Conservation (phyloP, 1,140 invertebrate genomes). For the Procambarus clarkii region DNA sequence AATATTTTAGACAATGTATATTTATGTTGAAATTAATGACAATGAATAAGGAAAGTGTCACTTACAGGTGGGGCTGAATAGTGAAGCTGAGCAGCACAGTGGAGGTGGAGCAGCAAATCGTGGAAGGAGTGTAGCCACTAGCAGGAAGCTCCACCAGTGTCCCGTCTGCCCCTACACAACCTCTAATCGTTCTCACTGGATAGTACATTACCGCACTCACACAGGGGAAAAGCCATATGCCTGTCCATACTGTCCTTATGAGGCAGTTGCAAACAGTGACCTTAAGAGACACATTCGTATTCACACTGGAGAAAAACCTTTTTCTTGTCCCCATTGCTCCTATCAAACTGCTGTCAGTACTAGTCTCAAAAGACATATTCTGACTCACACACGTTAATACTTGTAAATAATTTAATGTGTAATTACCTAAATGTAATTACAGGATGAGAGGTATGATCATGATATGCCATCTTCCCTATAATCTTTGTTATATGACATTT, state of each 20-base stretch:
- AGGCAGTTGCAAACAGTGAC: constrained; percentile 5
- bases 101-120: not conserved
- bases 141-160: constrained; percentile 7
- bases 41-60: constrained; percentile 28
- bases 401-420: no score
- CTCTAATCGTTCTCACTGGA: not conserved
- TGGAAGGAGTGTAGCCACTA: not conserved
- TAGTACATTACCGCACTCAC: constrained; percentile 23
- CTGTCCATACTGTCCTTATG: constrained; percentile 21
- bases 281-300: constrained; percentile 18
- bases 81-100: constrained; percentile 16
- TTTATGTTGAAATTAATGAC: not conserved
- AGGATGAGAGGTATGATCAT: no score
- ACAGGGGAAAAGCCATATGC: constrained; percentile 16
- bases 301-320: constrained; percentile 18
- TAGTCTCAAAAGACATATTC: constrained; percentile 14
- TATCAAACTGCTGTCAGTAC: constrained; percentile 13
- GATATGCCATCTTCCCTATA: no score
- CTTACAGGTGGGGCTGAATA: constrained; percentile 39
- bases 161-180: constrained; percentile 34
- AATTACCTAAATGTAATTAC: no score
- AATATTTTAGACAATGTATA: no score
- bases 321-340: constrained; percentile 6
- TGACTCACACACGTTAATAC: not conserved
- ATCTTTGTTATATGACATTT: no score